These are phyloP conservation scores for Ophthalmotilapia sp. DNA, from an alignment of 2,113 vertebrate genomes.

Conservation along the genomic window DNA sequence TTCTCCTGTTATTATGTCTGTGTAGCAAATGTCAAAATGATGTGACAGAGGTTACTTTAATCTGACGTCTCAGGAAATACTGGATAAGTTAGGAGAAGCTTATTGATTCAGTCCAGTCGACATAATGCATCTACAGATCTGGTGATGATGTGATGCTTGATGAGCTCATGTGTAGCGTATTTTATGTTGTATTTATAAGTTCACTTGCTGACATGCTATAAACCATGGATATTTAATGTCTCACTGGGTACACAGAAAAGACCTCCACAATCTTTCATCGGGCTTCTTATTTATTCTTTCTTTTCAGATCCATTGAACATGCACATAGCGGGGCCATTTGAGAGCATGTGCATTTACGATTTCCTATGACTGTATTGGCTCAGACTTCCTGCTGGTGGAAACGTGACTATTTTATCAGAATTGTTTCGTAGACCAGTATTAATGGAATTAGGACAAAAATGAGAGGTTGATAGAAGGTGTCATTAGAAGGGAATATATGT, in stretches of 20 bases:
- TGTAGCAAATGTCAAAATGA: background rate
- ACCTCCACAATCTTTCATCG: background rate
- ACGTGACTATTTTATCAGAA: background rate
- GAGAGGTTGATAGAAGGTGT: fast-evolving
- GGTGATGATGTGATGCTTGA: background rate
- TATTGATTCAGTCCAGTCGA: background rate
- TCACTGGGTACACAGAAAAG: background rate
- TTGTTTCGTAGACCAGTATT: background rate
- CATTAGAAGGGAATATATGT: background rate
- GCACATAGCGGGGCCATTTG: background rate
- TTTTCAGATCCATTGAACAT: background rate
- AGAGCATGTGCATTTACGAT: background rate
- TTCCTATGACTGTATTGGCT: background rate
- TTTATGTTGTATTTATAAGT: background rate
- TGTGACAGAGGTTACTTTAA: background rate
- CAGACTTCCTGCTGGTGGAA: background rate
- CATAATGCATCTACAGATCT: background rate
- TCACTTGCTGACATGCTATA: background rate
- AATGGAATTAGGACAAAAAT: background rate
- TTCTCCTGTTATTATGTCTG: background rate
- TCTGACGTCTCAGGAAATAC: background rate
- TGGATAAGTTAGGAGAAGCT: background rate
- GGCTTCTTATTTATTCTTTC: background rate
- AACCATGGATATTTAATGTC: background rate
- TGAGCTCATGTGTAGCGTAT: background rate